phyloP scores from a whole-genome alignment of 2,113 vertebrate genomes.

The Lates calcarifer region DNA sequence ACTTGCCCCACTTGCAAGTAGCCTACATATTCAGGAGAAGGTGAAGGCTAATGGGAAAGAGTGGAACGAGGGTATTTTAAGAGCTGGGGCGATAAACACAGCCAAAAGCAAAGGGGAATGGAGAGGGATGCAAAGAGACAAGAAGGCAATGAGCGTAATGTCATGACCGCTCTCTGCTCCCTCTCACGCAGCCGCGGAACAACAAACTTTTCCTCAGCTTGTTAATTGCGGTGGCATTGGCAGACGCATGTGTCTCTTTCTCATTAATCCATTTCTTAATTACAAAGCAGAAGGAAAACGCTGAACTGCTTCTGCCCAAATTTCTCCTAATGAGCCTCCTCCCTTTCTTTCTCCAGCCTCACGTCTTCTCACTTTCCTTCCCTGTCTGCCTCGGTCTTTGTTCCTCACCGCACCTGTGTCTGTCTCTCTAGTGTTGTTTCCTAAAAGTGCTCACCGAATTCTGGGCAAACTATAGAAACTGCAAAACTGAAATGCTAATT shows the following conservation, averaged over 20 bases:
- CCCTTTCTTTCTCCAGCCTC: constrained; percentile 13
- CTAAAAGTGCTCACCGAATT: constrained; percentile 12
- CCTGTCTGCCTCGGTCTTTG: constrained; percentile 4
- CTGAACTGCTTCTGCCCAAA: constrained; percentile 33
- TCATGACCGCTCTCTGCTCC: constrained; percentile 24
- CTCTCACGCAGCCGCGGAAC: constrained; percentile 1
- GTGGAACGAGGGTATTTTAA: constrained; percentile 25
- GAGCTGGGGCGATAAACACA: constrained; percentile 25
- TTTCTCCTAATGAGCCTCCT: constrained; percentile 70
- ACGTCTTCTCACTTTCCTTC: neutral
- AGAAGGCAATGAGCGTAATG: constrained; percentile 32
- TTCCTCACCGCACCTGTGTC: constrained; percentile 46
- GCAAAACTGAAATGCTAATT: constrained; percentile 20
- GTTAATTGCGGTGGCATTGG: constrained; percentile 58
- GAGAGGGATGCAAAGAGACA: constrained; percentile 45
- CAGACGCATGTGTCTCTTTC: constrained; percentile 51
- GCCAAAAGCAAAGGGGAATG: constrained; percentile 11
- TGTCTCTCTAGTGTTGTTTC: neutral
- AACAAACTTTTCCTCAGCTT: constrained; percentile 59
- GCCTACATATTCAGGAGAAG: constrained; percentile 28
- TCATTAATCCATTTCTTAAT: constrained; percentile 76
- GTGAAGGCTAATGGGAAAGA: constrained; percentile 47
- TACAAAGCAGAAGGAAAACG: constrained; percentile 65
- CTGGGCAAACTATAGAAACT: neutral
- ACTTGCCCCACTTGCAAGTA: constrained; percentile 26